Base-by-base conservation (phyloP, 53 echinoderm and acorn worm genomes). In the Patiria pectinifera region DNA sequence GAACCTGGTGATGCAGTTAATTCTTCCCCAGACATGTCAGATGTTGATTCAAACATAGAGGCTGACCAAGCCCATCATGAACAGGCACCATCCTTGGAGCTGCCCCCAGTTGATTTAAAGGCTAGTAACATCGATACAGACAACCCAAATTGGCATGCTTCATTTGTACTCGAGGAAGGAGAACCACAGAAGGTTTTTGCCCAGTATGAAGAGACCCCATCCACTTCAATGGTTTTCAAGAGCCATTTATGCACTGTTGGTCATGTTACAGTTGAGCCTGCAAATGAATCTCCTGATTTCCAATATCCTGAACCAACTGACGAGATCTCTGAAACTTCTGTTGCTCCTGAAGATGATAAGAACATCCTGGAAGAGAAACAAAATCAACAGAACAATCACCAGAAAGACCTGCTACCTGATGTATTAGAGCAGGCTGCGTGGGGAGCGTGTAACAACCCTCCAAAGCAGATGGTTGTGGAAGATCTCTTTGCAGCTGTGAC, bases 331-430 rank as follows among this genome's bases (percentile, higher is more conserved):
- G 85, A 85, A 16, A 11, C 13, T 66, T 43, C 5, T 59, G 19
- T 13, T 13, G 21, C 86, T 24, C 48, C n/a, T 8, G 75, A 83
- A 43, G 53, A 82, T 35, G 35, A 35, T 3, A 80, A 77, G 26
- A 79, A 25, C 11, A 91, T 12, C 43, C 48, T 84, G 23, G 63
- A 94, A 66, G 91, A 86, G 22, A 77, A 84, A 53, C 84, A 82
- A 75, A 91, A 91, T 47, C 84, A 92, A 90, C 81, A 89, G 77
- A 45, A 48, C 81, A 90, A 62, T n/a, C 48, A 66, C n/a, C 62
- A 80, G 90, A 21, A 10, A n/a, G 90, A 90, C 22, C 85, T 92
- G 45, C 78, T 94, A 81, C 95, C 89, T 85, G 95, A 83, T 71
- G 88, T 92, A 11, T 49, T 85, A 69, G 95, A 94, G 11, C 59